Evolutionary conservation across 2,888 invertebrate genomes (phyloP).

Genomic region (Polyommatus icarus): DNA sequence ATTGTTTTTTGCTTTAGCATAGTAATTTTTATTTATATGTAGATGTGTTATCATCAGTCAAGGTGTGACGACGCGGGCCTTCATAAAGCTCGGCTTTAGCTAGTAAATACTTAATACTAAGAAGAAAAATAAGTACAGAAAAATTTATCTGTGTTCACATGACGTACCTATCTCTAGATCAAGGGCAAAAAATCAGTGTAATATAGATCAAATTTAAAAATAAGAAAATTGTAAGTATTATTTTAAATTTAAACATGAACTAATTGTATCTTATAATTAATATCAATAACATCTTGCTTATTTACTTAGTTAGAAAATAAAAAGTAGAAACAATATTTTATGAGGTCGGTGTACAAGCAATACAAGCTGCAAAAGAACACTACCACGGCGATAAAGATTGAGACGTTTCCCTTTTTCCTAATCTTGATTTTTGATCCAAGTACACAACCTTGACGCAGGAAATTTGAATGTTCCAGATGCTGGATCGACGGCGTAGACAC

Average conservation of each 20-base stretch:
- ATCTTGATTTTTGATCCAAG: not conserved
- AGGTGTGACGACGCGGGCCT: too few relatives aligned
- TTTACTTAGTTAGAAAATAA: not conserved
- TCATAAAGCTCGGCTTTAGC: too few relatives aligned
- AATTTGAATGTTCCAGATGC: slow-evolving; percentile 72
- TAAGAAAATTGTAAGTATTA: slow-evolving; percentile 6
- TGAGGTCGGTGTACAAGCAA: not conserved
- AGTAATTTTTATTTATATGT: too few relatives aligned
- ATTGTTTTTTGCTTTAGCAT: too few relatives aligned
- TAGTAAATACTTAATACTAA: too few relatives aligned
- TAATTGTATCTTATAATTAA: not conserved
- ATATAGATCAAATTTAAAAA: not conserved
- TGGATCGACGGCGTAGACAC: slow-evolving; percentile 82
- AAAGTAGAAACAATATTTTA: too few relatives aligned
- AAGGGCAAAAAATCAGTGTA: not conserved
- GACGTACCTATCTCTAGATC: not conserved
- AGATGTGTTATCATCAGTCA: too few relatives aligned
- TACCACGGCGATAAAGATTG: not conserved
- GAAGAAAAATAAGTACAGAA: not conserved
- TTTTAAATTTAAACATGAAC: not conserved
- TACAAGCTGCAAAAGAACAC: not conserved
- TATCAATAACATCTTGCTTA: not conserved
- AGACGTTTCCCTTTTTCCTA: not conserved
- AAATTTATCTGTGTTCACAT: not conserved
- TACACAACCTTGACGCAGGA: not conserved